A percentile compares a stretch with the other conserved stretches of the same genome.
Evolutionary conservation across 2,797 vertebrate species (phyloP).

Genomic region (Crenichthys baileyi): DNA sequence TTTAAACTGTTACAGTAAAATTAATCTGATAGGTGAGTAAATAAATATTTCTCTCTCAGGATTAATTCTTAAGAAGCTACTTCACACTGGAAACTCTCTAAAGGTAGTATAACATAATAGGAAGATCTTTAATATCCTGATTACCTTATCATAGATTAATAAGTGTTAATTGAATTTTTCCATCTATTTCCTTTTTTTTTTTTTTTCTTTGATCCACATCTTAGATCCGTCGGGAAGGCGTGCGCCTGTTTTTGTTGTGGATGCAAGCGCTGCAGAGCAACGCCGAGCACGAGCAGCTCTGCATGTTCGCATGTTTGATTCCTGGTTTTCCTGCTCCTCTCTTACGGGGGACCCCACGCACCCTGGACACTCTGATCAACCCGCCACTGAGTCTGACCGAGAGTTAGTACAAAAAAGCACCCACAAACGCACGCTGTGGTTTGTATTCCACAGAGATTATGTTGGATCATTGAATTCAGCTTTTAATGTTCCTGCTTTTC

Average conservation of each 20-base stretch:
- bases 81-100: constrained; percentile 97
- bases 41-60: constrained; percentile 77
- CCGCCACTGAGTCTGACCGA: constrained; percentile 91
- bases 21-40: background rate
- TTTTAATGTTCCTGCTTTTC: background rate
- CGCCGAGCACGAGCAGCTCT: constrained; percentile 93
- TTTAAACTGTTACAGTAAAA: background rate
- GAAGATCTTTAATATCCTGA: background rate
- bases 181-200: background rate
- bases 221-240: constrained; percentile 96
- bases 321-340: constrained; percentile 95
- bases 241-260: constrained; percentile 97
- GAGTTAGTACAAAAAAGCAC: constrained; percentile 82
- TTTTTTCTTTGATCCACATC: background rate
- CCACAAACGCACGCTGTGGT: background rate
- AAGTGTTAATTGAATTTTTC: background rate
- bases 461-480: background rate
- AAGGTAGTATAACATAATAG: constrained; percentile 83
- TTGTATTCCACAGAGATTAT: background rate
- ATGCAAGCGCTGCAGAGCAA: constrained; percentile 96
- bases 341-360: constrained; percentile 90
- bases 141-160: background rate
- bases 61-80: constrained; percentile 96
- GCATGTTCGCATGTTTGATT: constrained; percentile 97
- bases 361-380: constrained; percentile 96